A percentile compares a stretch with the other conserved stretches of the same genome.
Evolutionary conservation across 2,797 vertebrate genomes (phyloP).

Genomic region (Anas flavirostris): DNA sequence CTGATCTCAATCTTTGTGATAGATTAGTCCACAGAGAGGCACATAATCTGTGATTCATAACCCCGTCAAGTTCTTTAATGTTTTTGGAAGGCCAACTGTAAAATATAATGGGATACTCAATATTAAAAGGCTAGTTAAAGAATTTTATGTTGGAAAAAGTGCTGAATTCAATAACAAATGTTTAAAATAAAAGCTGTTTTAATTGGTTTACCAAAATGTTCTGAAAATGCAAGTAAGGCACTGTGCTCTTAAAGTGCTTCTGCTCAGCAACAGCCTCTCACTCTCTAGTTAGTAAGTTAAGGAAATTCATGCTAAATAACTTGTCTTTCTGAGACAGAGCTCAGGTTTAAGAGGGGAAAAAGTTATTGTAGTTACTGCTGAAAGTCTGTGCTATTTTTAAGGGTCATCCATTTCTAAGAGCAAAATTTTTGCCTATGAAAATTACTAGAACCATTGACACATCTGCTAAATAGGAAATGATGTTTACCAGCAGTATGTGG

Average conservation of each 20-base stretch:
- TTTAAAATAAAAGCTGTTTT: constrained; percentile 42
- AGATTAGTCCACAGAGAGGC: constrained; percentile 18
- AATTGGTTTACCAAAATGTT: constrained; percentile 38
- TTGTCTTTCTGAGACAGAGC: not conserved
- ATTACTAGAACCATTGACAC: constrained; percentile 20
- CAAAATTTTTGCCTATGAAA: constrained; percentile 48
- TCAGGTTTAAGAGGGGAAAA: not conserved
- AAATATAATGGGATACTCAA: constrained; percentile 30
- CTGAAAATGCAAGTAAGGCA: constrained; percentile 28
- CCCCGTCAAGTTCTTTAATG: constrained; percentile 6
- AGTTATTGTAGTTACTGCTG: not conserved
- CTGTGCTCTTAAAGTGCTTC: not conserved
- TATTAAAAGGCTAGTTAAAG: constrained; percentile 44
- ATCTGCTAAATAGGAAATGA: constrained; percentile 34
- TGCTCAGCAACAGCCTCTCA: not conserved
- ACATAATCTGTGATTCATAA: constrained; percentile 50
- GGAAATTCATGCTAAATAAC: not conserved
- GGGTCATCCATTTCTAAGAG: not conserved
- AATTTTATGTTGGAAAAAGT: constrained; percentile 30
- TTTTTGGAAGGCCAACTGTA: constrained; percentile 60
- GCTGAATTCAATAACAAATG: constrained; percentile 37
- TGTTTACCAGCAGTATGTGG: constrained; percentile 49
- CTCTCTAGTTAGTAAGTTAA: not conserved
- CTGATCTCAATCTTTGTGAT: not conserved
- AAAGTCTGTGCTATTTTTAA: constrained; percentile 24